Conservation (phyloP, 2,888 invertebrate species). For the Rhamnusium bicolor region DNA sequence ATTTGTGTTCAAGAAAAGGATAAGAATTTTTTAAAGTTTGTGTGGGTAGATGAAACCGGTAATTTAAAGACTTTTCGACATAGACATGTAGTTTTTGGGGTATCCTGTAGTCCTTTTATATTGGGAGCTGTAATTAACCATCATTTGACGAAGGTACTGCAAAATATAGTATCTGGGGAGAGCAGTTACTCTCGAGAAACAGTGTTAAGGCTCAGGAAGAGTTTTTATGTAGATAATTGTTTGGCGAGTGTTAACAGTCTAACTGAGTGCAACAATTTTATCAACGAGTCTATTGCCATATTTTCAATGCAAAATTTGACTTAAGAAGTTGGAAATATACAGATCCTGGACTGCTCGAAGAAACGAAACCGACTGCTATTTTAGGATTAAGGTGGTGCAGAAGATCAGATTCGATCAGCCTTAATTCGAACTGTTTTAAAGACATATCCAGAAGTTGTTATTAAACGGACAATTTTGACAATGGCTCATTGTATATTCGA, state of each 20-base stretch:
- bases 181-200: neutral
- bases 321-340: no score
- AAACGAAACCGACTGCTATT: no score
- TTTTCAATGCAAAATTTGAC: no score
- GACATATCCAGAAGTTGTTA: no score
- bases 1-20: slow-evolving; percentile 53
- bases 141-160: slow-evolving; percentile 14
- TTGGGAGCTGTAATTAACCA: slow-evolving; percentile 40
- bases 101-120: slow-evolving; percentile 40
- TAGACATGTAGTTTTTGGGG: slow-evolving; percentile 39
- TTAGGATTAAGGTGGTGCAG: no score
- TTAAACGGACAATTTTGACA: no score
- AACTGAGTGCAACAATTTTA: neutral
- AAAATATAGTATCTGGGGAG: neutral
- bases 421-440: no score
- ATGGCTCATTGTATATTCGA: no score
- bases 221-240: slow-evolving; percentile 18
- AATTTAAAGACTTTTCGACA: slow-evolving; percentile 36
- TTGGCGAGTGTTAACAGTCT: neutral
- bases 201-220: neutral
- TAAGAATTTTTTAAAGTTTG: slow-evolving; percentile 55
- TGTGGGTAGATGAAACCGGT: slow-evolving; percentile 50
- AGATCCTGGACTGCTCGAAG: no score
- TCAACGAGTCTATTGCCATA: neutral
- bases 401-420: no score